phyloP scores from a whole-genome alignment of 2,888 invertebrate species.

The Pachliopta kotzebuea region DNA sequence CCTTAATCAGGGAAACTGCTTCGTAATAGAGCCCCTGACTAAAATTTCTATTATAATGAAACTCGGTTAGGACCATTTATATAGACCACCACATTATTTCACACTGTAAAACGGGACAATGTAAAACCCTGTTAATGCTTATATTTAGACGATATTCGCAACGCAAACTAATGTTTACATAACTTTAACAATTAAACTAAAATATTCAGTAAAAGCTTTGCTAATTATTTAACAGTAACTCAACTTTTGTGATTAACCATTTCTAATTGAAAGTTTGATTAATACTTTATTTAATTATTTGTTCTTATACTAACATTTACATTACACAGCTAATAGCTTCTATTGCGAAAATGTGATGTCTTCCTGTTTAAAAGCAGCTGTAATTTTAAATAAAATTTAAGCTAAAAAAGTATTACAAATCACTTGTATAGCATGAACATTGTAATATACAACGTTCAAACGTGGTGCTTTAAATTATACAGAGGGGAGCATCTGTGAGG shows the following conservation, averaged over 20 bases:
- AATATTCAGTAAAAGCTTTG: no score
- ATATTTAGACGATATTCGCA: background rate
- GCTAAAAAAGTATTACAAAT: constrained; percentile 6
- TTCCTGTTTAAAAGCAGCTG: background rate
- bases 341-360: background rate
- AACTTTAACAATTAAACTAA: no score
- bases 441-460: constrained; percentile 56
- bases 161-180: background rate
- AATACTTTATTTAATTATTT: no score
- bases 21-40: constrained; percentile 59
- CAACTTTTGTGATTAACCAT: no score
- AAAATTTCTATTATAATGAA: constrained; percentile 67
- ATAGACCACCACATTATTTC: constrained; percentile 26
- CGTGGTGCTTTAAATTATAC: constrained; percentile 52
- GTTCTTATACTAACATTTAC: background rate
- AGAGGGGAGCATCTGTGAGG: constrained; percentile 59
- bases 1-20: constrained; percentile 69
- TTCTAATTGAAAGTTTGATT: no score
- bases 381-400: background rate
- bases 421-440: constrained; percentile 48
- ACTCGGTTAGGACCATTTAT: constrained; percentile 36
- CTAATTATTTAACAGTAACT: no score
- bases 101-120: background rate
- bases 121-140: constrained; percentile 2
- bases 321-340: background rate